phyloP scores from a whole-genome alignment of 2,888 invertebrate species.

The Oligia latruncula region DNA sequence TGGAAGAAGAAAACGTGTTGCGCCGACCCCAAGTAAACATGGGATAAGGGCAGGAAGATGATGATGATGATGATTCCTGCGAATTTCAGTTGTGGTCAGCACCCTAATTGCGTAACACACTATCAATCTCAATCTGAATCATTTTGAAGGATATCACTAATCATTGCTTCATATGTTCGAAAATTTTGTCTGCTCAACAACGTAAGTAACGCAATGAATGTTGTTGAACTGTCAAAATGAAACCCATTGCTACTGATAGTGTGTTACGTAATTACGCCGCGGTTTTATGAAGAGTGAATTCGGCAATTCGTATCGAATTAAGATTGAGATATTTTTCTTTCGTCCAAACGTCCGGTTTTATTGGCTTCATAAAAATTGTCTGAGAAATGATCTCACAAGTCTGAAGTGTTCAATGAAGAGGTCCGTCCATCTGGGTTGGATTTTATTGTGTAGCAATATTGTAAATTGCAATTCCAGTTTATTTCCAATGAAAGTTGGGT shows the following conservation, averaged over 20 bases:
- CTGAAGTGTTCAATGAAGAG: slow-evolving; percentile 51
- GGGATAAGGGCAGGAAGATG: too few species aligned
- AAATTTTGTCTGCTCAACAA: neutral
- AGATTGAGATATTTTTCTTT: slow-evolving; percentile 63
- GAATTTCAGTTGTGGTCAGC: slow-evolving; percentile 36
- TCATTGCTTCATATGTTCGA: neutral
- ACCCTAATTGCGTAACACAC: too few species aligned
- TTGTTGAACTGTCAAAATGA: neutral
- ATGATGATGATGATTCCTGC: too few species aligned
- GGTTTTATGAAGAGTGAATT: slow-evolving; percentile 66
- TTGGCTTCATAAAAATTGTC: slow-evolving; percentile 64
- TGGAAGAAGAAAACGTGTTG: too few species aligned
- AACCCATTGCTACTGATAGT: neutral
- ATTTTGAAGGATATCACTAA: neutral
- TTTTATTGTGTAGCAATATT: slow-evolving; percentile 21
- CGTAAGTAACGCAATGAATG: neutral
- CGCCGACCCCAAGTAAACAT: too few species aligned
- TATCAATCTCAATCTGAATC: neutral
- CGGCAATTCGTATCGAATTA: slow-evolving; percentile 68
- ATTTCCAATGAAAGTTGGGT: slow-evolving; percentile 9
- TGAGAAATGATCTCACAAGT: slow-evolving; percentile 56
- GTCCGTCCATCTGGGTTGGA: slow-evolving; percentile 44
- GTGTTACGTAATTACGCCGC: neutral
- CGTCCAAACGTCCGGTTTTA: slow-evolving; percentile 66
- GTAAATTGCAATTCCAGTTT: slow-evolving; percentile 23